Conservation (phyloP, 2,113 vertebrate genomes). For the Mobula birostris region DNA sequence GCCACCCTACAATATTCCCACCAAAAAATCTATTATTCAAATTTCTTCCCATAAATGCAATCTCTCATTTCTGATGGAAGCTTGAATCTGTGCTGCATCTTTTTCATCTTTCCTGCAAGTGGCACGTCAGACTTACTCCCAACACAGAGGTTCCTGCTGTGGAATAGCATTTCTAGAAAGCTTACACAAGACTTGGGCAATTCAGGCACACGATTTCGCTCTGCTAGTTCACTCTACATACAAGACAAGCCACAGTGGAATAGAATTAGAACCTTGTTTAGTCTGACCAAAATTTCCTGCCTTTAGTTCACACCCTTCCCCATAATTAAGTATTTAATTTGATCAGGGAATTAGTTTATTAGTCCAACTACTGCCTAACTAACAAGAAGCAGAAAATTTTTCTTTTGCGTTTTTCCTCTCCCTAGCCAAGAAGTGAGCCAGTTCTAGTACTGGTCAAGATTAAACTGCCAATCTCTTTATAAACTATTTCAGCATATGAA, state of each 20-base stretch:
- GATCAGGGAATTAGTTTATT: not conserved
- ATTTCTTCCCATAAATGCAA: not conserved
- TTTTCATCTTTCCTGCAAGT: not conserved
- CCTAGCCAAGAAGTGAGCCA: not conserved
- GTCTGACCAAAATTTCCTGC: not conserved
- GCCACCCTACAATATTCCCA: not conserved
- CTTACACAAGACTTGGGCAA: not conserved
- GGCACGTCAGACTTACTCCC: not conserved
- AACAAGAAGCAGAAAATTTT: not conserved
- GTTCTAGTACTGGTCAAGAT: not conserved
- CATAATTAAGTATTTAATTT: not conserved
- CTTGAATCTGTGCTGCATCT: not conserved
- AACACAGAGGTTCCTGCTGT: not conserved
- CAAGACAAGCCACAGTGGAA: not conserved
- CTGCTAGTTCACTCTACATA: no score
- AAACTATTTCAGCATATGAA: not conserved
- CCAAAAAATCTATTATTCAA: not conserved
- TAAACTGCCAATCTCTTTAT: not conserved
- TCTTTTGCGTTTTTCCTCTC: not conserved
- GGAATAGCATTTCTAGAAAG: not conserved
- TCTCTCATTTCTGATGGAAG: not conserved
- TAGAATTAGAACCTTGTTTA: not conserved
- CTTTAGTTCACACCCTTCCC: not conserved
- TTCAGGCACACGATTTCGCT: not conserved
- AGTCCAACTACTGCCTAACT: not conserved